Conservation (phyloP, 2,888 invertebrate species). For the Nemapogon koenigi region DNA sequence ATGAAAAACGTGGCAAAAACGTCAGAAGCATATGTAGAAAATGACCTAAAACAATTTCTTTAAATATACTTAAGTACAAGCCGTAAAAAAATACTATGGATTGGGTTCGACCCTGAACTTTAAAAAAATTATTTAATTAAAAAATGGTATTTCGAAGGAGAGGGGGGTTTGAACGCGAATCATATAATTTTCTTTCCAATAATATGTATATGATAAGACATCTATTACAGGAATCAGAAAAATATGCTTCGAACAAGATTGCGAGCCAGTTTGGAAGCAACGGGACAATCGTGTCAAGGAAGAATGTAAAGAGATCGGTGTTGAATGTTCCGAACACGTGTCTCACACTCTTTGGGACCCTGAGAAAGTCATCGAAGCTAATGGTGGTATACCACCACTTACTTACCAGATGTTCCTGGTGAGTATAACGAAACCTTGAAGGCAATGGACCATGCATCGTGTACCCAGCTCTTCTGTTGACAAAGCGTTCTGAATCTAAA, state of each 20-base stretch:
- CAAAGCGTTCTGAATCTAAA: too few species aligned
- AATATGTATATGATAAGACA: too few species aligned
- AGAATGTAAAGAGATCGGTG: conserved; percentile 60
- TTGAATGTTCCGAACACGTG: conserved; percentile 65
- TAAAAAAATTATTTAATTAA: too few species aligned
- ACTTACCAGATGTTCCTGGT: conserved; percentile 76
- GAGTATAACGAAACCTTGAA: conserved; percentile 19
- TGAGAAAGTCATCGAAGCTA: conserved; percentile 66
- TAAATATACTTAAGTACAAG: too few species aligned
- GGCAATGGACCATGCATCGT: neutral
- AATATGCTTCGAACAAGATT: conserved; percentile 70
- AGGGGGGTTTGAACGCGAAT: too few species aligned
- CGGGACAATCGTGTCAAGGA: conserved; percentile 66
- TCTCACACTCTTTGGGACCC: conserved; percentile 80
- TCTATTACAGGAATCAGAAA: conserved; percentile 47
- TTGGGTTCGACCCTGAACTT: too few species aligned
- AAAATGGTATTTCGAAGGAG: too few species aligned
- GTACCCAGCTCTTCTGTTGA: neutral
- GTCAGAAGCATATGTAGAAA: too few species aligned
- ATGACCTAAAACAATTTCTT: too few species aligned
- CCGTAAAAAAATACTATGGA: too few species aligned
- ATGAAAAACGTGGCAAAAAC: too few species aligned
- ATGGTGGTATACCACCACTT: conserved; percentile 74
- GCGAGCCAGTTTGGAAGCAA: conserved; percentile 73
- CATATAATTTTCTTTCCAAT: too few species aligned